Evolutionary conservation across 2,113 vertebrate species (phyloP), one percentile per base, ranked within the genome.

Genomic region (Zosterops borbonicus): DNA sequence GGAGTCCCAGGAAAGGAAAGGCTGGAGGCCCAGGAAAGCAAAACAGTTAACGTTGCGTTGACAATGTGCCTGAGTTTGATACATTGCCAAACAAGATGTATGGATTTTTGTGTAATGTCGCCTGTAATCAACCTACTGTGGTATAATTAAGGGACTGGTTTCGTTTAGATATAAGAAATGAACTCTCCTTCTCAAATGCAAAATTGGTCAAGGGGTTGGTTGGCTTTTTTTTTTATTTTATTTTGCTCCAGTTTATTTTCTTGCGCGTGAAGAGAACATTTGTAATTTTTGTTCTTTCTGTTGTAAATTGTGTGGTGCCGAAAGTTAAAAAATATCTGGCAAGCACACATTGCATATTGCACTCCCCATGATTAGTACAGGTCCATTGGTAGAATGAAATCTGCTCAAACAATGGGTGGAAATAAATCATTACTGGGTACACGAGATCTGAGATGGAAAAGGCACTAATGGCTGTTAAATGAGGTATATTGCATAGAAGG

Each of bases 341-440:
- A 79, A 93, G 59, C 24, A n/a, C 5, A 14, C 70, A 82, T 60
- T 62, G 22, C 28, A 60, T 83, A 83, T 86, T 71, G 62, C 77
- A 33, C 75, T 86, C 55, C 71, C 25, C 59, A 73, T 83, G 84
- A 92, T 95, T 96, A 93, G 80, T 47, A 70, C 94, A 90, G 91
- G 91, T 87, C 93, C 14, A 28, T 20, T 84, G 71, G 88, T 94
- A 79, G 88, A 90, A 39, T 68, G 80, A 96, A 97, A 96, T 83
- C 69, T 55, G 68, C 39, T 91, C 91, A 88, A 81, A 96, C 92
- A 97, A 97, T 94, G 93, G 95, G 76, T 74, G 87, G 91, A 97
- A 98, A 97, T 97, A 96, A 97, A 87, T 97, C 89, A 96, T 97
- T 97, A 95, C 94, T 93, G 94, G 87, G 94, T 96, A 94, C 93